Base-by-base conservation (phyloP, 2,113 vertebrate species). In the Haplochromis burtoni region DNA sequence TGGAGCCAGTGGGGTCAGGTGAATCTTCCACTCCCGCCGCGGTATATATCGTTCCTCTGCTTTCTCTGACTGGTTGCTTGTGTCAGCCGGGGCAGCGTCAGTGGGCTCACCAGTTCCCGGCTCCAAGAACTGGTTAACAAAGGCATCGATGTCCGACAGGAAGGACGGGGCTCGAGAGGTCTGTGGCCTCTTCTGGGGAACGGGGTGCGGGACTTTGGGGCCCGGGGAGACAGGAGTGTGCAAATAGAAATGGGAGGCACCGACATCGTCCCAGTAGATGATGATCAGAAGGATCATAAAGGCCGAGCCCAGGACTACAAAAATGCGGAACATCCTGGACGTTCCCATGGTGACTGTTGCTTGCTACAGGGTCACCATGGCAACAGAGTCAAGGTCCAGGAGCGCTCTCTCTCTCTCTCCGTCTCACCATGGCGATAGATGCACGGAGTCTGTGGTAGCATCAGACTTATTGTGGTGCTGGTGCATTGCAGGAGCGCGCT, bases 211-310 rank as follows among this genome's bases (percentile, higher is more conserved):
- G 14, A 95, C 89, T 24, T 93, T 98, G 12, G 97, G 96, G 13
- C 97, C 96, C 24, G 94, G 94, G 2, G 97, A 97, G 49, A 98
- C 94, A 11, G 98, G 95, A 0, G 97, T 96, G 91, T 98, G 98
- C 85, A 98, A 92, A 91, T 97, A 97, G 91, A 98, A 97, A 90
- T 97, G 97, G 4, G 97, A 96, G 0, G 97, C 96, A 13, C 98
- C 98, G 17, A 99, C 97, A 2, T 97, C 98, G 89, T 99, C 98
- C 98, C 98, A 99, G 93, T 99, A 99, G 40, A 98, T 97, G 14
- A 99, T 99, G 89, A 99, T 99, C 45, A 99, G 94, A 4, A 99
- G 96, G 89, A 99, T 97, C 97, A 98, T 99, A 93, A 99, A 97
- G 79, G 96, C 94, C 1, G 98, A 98, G 49, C 98, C 97, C 89